These are phyloP conservation scores for Argyra leucocephala DNA, from an alignment of 2,888 invertebrate genomes.

Conservation along the genomic window DNA sequence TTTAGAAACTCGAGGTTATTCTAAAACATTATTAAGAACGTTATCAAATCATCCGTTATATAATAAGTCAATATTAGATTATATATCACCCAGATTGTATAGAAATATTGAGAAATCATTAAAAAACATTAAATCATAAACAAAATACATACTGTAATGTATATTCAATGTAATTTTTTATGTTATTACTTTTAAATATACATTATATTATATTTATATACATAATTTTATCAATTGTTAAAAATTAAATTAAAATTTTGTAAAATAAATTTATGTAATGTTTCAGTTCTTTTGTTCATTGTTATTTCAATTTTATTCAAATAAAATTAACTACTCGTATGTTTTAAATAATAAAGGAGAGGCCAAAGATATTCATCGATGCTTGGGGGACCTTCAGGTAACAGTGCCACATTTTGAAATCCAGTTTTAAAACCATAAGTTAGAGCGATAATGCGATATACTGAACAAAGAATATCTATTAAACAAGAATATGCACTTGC, in stretches of 20 bases:
- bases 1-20: conserved; percentile 72
- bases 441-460: no score
- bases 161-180: neutral
- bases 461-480: no score
- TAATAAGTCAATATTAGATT: conserved; percentile 64
- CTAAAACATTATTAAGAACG: conserved; percentile 64
- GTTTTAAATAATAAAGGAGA: no score
- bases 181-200: neutral
- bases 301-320: no score
- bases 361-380: no score
- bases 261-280: conserved; percentile 3
- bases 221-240: neutral
- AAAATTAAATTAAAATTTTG: neutral
- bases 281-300: no score
- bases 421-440: no score
- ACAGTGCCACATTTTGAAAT: no score
- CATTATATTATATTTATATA: neutral
- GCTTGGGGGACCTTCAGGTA: no score
- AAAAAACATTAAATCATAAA: conserved; percentile 32
- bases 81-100: conserved; percentile 67
- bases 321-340: no score
- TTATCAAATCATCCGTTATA: conserved; percentile 67
- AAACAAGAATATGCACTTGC: no score
- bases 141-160: neutral
- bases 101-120: conserved; percentile 77